These are phyloP conservation scores for Limnephilus lunatus DNA, from an alignment of 2,888 invertebrate genomes.

Conservation along the genomic window DNA sequence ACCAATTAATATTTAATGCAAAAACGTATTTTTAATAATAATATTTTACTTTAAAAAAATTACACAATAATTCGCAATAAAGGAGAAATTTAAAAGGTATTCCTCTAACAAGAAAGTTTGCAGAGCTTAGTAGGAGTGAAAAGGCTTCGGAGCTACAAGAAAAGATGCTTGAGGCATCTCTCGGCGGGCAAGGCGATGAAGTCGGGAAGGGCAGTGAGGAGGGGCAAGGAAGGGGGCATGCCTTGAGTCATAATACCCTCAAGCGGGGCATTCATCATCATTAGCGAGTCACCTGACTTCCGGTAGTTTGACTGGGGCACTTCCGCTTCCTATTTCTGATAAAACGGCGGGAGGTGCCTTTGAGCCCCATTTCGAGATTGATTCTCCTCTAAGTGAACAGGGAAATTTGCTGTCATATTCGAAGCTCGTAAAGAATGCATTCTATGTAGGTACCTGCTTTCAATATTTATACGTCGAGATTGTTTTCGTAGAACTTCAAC, in stretches of 20 bases:
- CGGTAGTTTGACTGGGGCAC: constrained; percentile 55
- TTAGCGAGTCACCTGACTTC: constrained; percentile 63
- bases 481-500: too few species aligned
- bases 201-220: not conserved
- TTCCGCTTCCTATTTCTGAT: constrained; percentile 54
- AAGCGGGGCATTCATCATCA: constrained; percentile 63
- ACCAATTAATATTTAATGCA: too few species aligned
- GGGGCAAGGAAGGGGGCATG: constrained; percentile 14
- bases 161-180: not conserved
- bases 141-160: not conserved
- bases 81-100: not conserved
- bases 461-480: too few species aligned
- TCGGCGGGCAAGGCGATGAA: not conserved
- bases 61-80: not conserved
- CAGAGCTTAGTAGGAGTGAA: not conserved
- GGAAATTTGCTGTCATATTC: not conserved
- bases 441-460: not conserved
- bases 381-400: constrained; percentile 27
- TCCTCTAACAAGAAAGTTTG: constrained; percentile 14
- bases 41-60: too few species aligned
- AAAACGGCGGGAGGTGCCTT: constrained; percentile 39
- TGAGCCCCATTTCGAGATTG: constrained; percentile 38
- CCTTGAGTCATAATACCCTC: constrained; percentile 48
- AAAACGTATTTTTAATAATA: too few species aligned
- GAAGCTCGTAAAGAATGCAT: not conserved